These are phyloP conservation scores for Ophion costatus DNA, from an alignment of 2,888 invertebrate genomes.

Conservation along the genomic window DNA sequence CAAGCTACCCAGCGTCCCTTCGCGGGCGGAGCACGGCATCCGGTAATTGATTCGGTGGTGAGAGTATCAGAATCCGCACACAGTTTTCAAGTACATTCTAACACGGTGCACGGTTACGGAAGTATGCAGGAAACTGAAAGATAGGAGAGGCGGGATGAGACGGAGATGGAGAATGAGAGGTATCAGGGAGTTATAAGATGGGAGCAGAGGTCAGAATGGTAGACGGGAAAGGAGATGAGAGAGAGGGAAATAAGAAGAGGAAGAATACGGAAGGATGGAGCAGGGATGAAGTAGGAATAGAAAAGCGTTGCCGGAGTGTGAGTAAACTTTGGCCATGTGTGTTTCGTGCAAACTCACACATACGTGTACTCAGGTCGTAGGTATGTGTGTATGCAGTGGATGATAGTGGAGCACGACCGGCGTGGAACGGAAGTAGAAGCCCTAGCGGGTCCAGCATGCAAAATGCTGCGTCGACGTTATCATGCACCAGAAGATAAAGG, in stretches of 20 bases:
- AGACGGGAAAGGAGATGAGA: constrained; percentile 38
- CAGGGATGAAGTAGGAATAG: constrained; percentile 12
- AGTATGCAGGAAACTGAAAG: constrained; percentile 53
- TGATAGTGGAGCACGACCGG: constrained; percentile 47
- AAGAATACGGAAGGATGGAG: constrained; percentile 32
- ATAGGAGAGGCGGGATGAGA: constrained; percentile 32
- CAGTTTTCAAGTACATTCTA: constrained; percentile 52
- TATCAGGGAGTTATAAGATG: constrained; percentile 35
- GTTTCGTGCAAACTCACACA: not conserved
- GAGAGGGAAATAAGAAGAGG: constrained; percentile 41
- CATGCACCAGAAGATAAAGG: constrained; percentile 79
- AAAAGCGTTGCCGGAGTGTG: constrained; percentile 27
- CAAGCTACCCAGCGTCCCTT: constrained; percentile 3
- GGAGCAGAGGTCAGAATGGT: constrained; percentile 50
- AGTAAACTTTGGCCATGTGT: not conserved
- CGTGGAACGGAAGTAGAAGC: constrained; percentile 67
- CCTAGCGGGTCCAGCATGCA: constrained; percentile 78
- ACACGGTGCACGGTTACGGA: constrained; percentile 42
- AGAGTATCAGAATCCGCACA: constrained; percentile 44
- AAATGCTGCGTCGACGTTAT: constrained; percentile 82
- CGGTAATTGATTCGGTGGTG: constrained; percentile 72
- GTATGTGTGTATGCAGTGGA: constrained; percentile 16
- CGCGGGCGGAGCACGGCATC: constrained; percentile 41
- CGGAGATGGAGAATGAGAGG: constrained; percentile 36
- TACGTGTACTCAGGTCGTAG: constrained; percentile 11